Evolutionary conservation across 30 jellyfish, hydroid and myxozoan genomes (phyloP), one percentile per base, ranked within the genome.

Genomic region (Clytia hemisphaerica): DNA sequence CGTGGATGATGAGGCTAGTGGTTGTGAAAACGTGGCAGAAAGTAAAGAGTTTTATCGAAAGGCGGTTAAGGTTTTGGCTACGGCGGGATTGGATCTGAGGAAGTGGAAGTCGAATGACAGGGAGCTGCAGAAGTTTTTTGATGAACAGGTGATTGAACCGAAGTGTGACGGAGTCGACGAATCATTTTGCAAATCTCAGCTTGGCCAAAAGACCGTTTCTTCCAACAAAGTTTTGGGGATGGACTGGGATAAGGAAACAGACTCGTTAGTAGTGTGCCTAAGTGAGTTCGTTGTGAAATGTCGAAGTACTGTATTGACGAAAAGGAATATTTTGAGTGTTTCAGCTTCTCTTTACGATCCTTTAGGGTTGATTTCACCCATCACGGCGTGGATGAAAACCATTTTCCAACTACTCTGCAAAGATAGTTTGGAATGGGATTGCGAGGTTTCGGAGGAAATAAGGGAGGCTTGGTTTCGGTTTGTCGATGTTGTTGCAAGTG

Each of bases 311-410:
- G 85, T 73, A 0, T 74, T 81, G 4, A 55, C 89, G 0, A 76
- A 84, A 55, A 63, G 85, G 49, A 76, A 88, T 37, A 19, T 84
- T 60, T 45, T 77, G 18, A 84, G 77, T 53, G 22, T 77, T 14
- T 87, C 95, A 15, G 88, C 88, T 1, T 76, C 80, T 32, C 37
- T 84, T 30, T 85, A 79, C 55, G 96, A 85, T 61, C 92, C 96
- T 28, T 34, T 78, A 55, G 96, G 94, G 61, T 77, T 68, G 19
- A 30, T 68, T 15, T 51, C 58, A 67, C 62, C 55, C 21, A 48
- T 84, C 57, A n/a, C n/a, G n/a, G n/a, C n/a, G 47, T 63, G 24
- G 33, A n/a, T 82, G 30, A 82, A 73, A 61, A 47, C 44, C 14
- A 47, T 82, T 51, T 72, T 82, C 47, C 85, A 83, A 47, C 73